phyloP scores from a whole-genome alignment of 2,888 invertebrate species.

The Andrena camellia region DNA sequence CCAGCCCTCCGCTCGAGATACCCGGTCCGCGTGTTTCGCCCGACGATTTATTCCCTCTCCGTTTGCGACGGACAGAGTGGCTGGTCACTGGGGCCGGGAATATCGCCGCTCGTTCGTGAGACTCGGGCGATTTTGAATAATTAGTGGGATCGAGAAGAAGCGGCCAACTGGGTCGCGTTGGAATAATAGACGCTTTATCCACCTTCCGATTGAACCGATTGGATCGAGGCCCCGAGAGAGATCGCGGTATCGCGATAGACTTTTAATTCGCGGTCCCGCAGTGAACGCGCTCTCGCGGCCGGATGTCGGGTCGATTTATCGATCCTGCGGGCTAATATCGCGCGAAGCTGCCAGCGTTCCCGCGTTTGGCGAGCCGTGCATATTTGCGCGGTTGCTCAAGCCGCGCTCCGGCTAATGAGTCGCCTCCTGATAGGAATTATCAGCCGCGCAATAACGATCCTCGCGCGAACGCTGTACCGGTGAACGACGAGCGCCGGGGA shows the following conservation, averaged over 20 bases:
- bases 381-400: slow-evolving; percentile 31
- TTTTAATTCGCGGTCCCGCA: slow-evolving; percentile 19
- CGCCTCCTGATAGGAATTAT: slow-evolving; percentile 21
- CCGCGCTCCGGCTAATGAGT: slow-evolving; percentile 12
- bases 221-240: background rate
- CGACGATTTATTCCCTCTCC: slow-evolving; percentile 42
- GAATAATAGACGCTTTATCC: no score
- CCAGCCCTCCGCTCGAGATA: background rate
- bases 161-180: no score
- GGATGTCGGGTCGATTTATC: slow-evolving; percentile 43
- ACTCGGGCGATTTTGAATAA: background rate
- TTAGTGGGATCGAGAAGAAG: background rate
- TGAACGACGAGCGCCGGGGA: background rate
- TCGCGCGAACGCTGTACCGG: background rate
- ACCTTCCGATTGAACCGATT: no score
- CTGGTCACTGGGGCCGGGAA: background rate
- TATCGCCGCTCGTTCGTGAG: background rate
- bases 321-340: slow-evolving; percentile 47
- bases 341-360: slow-evolving; percentile 25
- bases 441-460: background rate
- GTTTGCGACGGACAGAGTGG: background rate
- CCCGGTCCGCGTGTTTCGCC: background rate
- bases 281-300: background rate
- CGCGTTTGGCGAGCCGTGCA: slow-evolving; percentile 7
- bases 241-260: background rate